These are phyloP conservation scores for Mobula hypostoma DNA, from an alignment of 2,113 vertebrate species.

Conservation along the genomic window DNA sequence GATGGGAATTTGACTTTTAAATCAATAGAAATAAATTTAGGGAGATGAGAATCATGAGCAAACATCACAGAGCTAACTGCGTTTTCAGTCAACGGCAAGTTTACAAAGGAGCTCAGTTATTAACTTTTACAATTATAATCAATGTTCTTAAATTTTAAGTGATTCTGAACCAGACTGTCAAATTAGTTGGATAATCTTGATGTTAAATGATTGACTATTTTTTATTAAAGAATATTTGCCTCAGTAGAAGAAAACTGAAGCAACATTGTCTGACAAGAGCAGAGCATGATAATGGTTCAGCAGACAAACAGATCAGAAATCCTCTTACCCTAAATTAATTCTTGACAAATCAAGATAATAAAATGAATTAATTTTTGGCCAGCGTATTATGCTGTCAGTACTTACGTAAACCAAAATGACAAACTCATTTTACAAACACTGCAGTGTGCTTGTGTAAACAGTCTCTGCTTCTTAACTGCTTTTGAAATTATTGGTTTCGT, in stretches of 20 bases:
- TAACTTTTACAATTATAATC: not conserved
- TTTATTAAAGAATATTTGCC: not conserved
- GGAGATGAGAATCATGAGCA: too few species aligned
- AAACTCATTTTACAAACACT: not conserved
- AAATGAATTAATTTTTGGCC: not conserved
- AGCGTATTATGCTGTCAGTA: not conserved
- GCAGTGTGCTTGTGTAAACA: not conserved
- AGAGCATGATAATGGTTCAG: not conserved
- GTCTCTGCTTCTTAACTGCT: not conserved
- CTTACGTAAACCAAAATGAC: slow-evolving; percentile 21
- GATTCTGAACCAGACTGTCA: not conserved
- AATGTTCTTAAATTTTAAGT: not conserved
- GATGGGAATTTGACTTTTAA: too few species aligned
- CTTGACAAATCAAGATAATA: not conserved
- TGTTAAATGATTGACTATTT: not conserved
- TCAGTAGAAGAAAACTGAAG: not conserved
- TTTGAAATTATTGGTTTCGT: not conserved
- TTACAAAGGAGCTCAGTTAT: too few species aligned
- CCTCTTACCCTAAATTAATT: not conserved
- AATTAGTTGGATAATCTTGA: not conserved
- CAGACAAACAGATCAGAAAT: not conserved
- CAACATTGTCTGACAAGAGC: not conserved
- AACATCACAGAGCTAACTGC: too few species aligned
- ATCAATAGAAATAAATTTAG: too few species aligned
- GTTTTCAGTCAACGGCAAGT: too few species aligned